phyloP scores from a whole-genome alignment of 2,797 vertebrate species.

The Tadarida brasiliensis region DNA sequence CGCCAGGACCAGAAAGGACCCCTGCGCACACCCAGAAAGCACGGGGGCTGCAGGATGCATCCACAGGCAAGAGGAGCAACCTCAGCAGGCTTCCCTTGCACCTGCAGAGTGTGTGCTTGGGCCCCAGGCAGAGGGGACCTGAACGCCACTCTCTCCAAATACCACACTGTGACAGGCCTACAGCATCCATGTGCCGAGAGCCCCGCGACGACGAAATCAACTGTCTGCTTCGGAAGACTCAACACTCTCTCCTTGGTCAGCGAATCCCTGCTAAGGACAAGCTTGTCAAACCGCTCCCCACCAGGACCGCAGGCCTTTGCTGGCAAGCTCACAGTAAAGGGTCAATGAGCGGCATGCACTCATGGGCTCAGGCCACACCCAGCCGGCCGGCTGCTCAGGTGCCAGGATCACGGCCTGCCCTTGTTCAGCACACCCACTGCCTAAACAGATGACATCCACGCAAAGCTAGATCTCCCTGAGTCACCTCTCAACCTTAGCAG shows the following conservation, averaged over 20 bases:
- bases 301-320: not conserved
- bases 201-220: not conserved
- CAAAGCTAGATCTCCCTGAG: too few relatives aligned
- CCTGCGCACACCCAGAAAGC: not conserved
- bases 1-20: not conserved
- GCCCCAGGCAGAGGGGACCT: too few relatives aligned
- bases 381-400: too few relatives aligned
- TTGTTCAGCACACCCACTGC: too few relatives aligned
- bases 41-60: not conserved
- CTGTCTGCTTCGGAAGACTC: not conserved
- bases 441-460: too few relatives aligned
- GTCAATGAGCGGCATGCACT: not conserved
- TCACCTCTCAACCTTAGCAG: too few relatives aligned
- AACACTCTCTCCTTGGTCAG: not conserved
- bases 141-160: not conserved
- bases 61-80: not conserved
- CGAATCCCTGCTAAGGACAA: not conserved
- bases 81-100: not conserved
- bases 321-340: not conserved
- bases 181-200: not conserved
- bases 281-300: fast-evolving
- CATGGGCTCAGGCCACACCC: too few relatives aligned
- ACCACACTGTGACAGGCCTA: not conserved
- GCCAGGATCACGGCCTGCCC: too few relatives aligned
- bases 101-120: not conserved